These are phyloP conservation scores for Drosophila borborema DNA, from an alignment of 2,888 invertebrate genomes.

Conservation along the genomic window DNA sequence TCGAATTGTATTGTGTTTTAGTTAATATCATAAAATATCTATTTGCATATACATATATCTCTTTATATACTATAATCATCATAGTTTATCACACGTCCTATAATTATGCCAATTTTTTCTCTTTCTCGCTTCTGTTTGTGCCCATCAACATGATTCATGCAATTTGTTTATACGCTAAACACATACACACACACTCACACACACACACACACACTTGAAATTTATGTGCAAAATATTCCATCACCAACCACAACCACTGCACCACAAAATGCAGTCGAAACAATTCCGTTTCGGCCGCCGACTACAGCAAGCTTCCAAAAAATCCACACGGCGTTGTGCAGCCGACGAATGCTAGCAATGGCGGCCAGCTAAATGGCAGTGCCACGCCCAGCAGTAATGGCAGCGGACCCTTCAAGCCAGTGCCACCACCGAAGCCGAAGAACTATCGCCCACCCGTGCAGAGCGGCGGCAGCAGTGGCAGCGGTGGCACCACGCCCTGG, in stretches of 20 bases:
- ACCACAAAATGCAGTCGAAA: slow-evolving; percentile 85
- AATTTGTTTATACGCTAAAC: slow-evolving; percentile 38
- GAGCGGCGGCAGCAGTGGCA: slow-evolving; percentile 75
- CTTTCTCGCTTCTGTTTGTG: slow-evolving; percentile 72
- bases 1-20: slow-evolving; percentile 25
- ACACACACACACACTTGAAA: slow-evolving; percentile 9
- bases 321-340: slow-evolving; percentile 81
- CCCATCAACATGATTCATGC: slow-evolving; percentile 36
- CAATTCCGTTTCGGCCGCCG: slow-evolving; percentile 88
- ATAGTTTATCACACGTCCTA: slow-evolving; percentile 52
- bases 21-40: slow-evolving; percentile 12
- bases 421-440: slow-evolving; percentile 96
- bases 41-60: neutral
- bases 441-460: slow-evolving; percentile 93
- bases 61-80: slow-evolving; percentile 9
- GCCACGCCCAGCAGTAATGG: slow-evolving; percentile 80
- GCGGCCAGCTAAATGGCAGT: slow-evolving; percentile 66
- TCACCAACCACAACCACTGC: slow-evolving; percentile 32
- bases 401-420: slow-evolving; percentile 90
- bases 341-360: slow-evolving; percentile 81
- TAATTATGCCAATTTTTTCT: slow-evolving; percentile 64
- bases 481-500: slow-evolving; percentile 81
- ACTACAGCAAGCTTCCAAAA: slow-evolving; percentile 86
- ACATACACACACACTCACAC: slow-evolving; percentile 16
- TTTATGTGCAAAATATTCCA: slow-evolving; percentile 32